These are phyloP conservation scores for Mastomys natalensis DNA, from an alignment of 2,113 vertebrate species.

Conservation along the genomic window DNA sequence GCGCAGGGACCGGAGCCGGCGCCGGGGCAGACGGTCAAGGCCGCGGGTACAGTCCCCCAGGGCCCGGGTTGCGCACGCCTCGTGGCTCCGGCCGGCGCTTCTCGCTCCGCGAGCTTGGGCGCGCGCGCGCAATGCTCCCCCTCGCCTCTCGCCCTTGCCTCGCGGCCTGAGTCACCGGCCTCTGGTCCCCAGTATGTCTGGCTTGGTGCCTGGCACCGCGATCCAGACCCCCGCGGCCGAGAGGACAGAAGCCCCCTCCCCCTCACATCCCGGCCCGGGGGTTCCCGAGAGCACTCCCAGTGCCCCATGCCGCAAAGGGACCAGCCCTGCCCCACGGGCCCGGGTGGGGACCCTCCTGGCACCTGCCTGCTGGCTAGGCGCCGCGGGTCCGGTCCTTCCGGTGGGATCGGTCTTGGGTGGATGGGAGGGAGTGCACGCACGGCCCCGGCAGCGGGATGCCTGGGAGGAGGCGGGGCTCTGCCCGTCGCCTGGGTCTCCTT, in stretches of 20 bases:
- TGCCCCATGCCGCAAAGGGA: neutral
- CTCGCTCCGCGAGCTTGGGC: constrained; percentile 67
- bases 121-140: constrained; percentile 20
- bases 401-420: neutral
- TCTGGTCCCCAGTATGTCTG: neutral
- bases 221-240: neutral
- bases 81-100: constrained; percentile 62
- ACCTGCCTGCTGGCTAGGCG: too few relatives aligned
- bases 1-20: constrained; percentile 64
- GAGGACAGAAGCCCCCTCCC: neutral
- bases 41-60: constrained; percentile 52
- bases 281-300: neutral
- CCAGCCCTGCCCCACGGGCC: neutral
- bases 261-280: neutral
- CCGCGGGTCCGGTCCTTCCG: neutral
- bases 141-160: neutral
- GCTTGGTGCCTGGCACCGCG: neutral
- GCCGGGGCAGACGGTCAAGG: constrained; percentile 51
- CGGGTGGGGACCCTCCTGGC: neutral
- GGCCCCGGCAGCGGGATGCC: neutral
- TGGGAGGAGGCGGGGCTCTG: neutral
- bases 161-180: constrained; percentile 37
- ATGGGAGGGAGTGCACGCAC: neutral
- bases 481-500: rapidly evolving
- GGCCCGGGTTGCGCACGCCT: constrained; percentile 69